phyloP scores from a whole-genome alignment of 1,140 invertebrate genomes.

The Zaprionus kolodkinae region DNA sequence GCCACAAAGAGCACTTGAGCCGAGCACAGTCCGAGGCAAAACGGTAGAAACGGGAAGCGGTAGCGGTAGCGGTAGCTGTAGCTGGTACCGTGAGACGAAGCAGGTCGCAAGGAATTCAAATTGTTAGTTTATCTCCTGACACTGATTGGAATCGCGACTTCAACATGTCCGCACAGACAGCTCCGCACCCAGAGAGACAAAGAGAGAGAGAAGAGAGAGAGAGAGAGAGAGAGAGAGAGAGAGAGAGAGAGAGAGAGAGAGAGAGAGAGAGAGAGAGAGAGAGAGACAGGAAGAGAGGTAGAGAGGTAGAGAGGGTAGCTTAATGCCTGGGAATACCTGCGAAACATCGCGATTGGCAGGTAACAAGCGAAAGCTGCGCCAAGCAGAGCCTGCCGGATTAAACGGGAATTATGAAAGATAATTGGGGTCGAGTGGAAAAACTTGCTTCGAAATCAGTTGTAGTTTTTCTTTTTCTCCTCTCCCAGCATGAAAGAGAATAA shows the following conservation, averaged over 20 bases:
- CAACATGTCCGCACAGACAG: constrained; percentile 24
- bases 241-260: not conserved
- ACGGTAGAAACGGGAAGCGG: too few relatives aligned
- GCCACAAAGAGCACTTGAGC: constrained; percentile 36
- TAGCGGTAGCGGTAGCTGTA: too few relatives aligned
- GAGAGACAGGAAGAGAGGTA: too few relatives aligned
- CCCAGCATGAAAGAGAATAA: not conserved
- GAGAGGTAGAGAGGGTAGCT: not conserved
- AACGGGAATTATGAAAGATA: constrained; percentile 8
- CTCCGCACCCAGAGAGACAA: not conserved
- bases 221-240: not conserved
- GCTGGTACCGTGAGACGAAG: too few relatives aligned
- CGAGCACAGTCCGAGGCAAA: not conserved
- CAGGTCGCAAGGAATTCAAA: constrained; percentile 69
- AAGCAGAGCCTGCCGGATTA: constrained; percentile 20
- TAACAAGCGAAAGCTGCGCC: constrained; percentile 31
- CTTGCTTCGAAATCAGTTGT: not conserved
- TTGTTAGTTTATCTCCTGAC: constrained; percentile 73
- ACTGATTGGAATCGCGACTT: constrained; percentile 57
- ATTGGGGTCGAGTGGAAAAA: constrained; percentile 7
- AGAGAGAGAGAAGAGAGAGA: not conserved
- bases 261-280: too few relatives aligned
- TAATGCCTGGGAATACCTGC: constrained; percentile 23
- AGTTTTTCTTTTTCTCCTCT: not conserved
- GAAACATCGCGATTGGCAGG: constrained; percentile 23